phyloP scores from a whole-genome alignment of 1,140 invertebrate species.

The Kradibia gibbosae region DNA sequence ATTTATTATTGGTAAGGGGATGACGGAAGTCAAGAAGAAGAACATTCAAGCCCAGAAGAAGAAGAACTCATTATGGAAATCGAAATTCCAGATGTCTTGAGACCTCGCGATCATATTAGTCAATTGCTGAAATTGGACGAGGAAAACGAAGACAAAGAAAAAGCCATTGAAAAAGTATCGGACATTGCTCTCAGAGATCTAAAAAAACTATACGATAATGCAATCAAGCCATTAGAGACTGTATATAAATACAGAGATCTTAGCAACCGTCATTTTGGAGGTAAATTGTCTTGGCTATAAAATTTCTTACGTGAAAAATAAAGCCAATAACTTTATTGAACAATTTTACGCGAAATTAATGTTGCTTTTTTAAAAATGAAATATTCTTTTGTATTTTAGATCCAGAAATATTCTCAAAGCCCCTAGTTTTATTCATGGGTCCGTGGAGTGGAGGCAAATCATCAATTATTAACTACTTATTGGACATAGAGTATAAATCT shows the following conservation, averaged over 20 bases:
- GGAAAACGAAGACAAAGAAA: slow-evolving; percentile 81
- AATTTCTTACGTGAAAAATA: neutral
- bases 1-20: slow-evolving; percentile 51
- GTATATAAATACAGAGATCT: slow-evolving; percentile 94
- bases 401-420: slow-evolving; percentile 95
- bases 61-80: slow-evolving; percentile 78
- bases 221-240: slow-evolving; percentile 91
- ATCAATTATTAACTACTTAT: slow-evolving; percentile 93
- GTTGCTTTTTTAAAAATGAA: too few relatives aligned
- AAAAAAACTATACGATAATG: slow-evolving; percentile 89
- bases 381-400: slow-evolving; percentile 72
- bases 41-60: slow-evolving; percentile 69
- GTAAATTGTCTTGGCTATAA: slow-evolving; percentile 68
- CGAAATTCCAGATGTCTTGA: slow-evolving; percentile 82
- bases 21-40: slow-evolving; percentile 65
- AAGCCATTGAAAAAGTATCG: slow-evolving; percentile 81
- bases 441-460: slow-evolving; percentile 97
- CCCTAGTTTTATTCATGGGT: slow-evolving; percentile 93
- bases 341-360: neutral
- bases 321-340: neutral
- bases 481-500: slow-evolving; percentile 88
- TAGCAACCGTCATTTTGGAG: slow-evolving; percentile 91
- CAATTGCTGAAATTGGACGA: slow-evolving; percentile 86
- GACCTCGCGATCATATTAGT: slow-evolving; percentile 85
- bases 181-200: slow-evolving; percentile 87